Percentiles rank a stretch among this genome's conserved stretches.
Evolutionary conservation across 2,113 vertebrate genomes (phyloP).

Genomic region (Brachyhypopomus occidentalis): DNA sequence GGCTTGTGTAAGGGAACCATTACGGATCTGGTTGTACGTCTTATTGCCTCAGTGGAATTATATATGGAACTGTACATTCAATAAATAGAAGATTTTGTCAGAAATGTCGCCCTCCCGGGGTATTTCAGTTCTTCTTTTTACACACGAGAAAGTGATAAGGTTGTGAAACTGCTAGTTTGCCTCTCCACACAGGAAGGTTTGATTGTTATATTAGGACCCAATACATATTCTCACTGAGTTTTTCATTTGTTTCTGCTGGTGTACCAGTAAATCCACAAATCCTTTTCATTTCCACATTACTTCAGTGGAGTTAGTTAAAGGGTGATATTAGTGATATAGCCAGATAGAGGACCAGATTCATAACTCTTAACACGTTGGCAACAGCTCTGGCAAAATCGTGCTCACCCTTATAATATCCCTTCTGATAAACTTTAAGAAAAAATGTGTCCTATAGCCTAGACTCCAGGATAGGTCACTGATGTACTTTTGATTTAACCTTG

Average conservation of each 20-base stretch:
- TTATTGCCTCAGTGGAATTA: slow-evolving; percentile 63
- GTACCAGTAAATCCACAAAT: neutral
- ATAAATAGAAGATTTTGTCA: slow-evolving; percentile 65
- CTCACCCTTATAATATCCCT: too few relatives aligned
- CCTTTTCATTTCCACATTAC: neutral
- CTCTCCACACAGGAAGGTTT: neutral
- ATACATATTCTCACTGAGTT: too few relatives aligned
- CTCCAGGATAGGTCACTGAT: too few relatives aligned
- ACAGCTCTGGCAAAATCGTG: too few relatives aligned
- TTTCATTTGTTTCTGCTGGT: too few relatives aligned
- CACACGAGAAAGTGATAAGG: neutral
- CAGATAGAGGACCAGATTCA: too few relatives aligned
- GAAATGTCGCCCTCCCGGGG: neutral
- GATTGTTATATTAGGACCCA: neutral
- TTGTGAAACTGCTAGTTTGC: slow-evolving; percentile 9
- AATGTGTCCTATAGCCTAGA: too few relatives aligned
- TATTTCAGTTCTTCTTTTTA: slow-evolving; percentile 34
- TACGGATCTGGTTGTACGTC: slow-evolving; percentile 70
- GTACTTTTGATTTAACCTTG: too few relatives aligned
- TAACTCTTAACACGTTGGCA: too few relatives aligned
- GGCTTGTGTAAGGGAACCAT: slow-evolving; percentile 69
- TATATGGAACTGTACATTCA: slow-evolving; percentile 64
- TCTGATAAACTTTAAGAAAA: too few relatives aligned
- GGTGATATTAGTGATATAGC: neutral
- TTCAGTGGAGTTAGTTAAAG: neutral